phyloP scores from a whole-genome alignment of 2,113 vertebrate genomes.

The Odobenus rosmarus region DNA sequence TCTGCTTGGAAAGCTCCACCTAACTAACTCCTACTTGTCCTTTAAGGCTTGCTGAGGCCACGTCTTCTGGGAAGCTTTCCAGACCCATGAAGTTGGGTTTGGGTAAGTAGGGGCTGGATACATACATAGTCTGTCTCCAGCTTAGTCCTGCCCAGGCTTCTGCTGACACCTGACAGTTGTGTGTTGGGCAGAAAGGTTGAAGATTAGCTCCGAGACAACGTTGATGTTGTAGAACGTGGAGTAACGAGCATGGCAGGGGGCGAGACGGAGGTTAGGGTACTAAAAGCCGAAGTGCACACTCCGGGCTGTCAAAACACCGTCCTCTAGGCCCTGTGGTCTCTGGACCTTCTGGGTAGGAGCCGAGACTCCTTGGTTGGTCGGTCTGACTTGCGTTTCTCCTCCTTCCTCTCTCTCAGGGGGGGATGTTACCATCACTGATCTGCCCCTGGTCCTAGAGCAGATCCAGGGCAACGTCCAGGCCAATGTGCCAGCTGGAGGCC shows the following conservation, averaged over 20 bases:
- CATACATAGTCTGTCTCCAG: neutral
- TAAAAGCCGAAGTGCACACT: slow-evolving; percentile 32
- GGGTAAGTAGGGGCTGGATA: neutral
- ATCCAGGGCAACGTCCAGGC: slow-evolving; percentile 87
- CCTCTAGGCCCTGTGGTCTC: neutral
- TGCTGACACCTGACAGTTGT: slow-evolving; percentile 62
- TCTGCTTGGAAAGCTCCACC: slow-evolving; percentile 18
- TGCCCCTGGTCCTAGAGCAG: slow-evolving; percentile 88
- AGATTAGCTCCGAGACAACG: slow-evolving; percentile 70
- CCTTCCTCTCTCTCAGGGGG: slow-evolving; percentile 85
- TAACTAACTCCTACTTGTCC: slow-evolving; percentile 44
- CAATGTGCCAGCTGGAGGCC: slow-evolving; percentile 84
- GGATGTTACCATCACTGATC: slow-evolving; percentile 91
- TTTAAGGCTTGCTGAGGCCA: slow-evolving; percentile 56
- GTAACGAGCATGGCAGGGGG: slow-evolving; percentile 35
- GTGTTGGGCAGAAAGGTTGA: slow-evolving; percentile 63
- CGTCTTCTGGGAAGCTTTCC: slow-evolving; percentile 59
- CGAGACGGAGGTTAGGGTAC: slow-evolving; percentile 6
- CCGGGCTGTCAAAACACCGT: neutral
- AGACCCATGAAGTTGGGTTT: neutral
- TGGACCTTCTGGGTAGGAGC: slow-evolving; percentile 19
- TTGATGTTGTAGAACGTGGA: slow-evolving; percentile 68
- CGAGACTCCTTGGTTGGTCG: neutral
- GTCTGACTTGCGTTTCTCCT: slow-evolving; percentile 70
- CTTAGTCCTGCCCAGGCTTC: slow-evolving; percentile 36